A percentile compares a stretch with the other conserved stretches of the same genome.
These are phyloP conservation scores for Meleagris gallopavo DNA, from an alignment of 2,113 vertebrate species.

Conservation along the genomic window DNA sequence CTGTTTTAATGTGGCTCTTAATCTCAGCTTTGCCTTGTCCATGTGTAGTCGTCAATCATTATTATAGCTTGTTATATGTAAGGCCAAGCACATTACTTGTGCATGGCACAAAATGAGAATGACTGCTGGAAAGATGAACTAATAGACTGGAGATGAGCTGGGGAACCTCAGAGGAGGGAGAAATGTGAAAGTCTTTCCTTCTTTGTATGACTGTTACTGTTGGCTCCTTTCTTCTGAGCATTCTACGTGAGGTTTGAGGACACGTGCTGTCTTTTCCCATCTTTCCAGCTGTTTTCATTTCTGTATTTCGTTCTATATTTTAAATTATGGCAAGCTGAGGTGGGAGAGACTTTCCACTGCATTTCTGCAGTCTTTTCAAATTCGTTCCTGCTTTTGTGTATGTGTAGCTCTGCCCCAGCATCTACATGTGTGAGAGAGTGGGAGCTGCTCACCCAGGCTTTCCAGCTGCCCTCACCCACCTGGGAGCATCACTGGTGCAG, in stretches of 20 bases:
- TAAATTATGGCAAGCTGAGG: neutral
- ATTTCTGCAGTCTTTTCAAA: neutral
- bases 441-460: neutral
- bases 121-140: conserved; percentile 43
- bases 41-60: conserved; percentile 33
- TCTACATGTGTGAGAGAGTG: neutral
- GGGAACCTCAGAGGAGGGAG: neutral
- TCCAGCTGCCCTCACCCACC: neutral
- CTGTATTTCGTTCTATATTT: neutral
- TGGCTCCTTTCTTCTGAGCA: neutral
- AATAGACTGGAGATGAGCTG: neutral
- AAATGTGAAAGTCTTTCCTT: neutral
- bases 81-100: neutral
- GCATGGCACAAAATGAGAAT: conserved; percentile 12
- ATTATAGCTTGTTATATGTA: conserved; percentile 39
- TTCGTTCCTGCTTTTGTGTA: neutral
- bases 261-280: neutral
- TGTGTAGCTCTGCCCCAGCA: neutral
- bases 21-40: conserved; percentile 44
- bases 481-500: neutral
- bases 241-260: neutral
- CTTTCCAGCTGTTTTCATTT: neutral
- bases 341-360: neutral
- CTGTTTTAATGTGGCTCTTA: conserved; percentile 51
- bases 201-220: neutral